Conservation (phyloP, 2,797 vertebrate genomes). For the Anguilla marmorata region DNA sequence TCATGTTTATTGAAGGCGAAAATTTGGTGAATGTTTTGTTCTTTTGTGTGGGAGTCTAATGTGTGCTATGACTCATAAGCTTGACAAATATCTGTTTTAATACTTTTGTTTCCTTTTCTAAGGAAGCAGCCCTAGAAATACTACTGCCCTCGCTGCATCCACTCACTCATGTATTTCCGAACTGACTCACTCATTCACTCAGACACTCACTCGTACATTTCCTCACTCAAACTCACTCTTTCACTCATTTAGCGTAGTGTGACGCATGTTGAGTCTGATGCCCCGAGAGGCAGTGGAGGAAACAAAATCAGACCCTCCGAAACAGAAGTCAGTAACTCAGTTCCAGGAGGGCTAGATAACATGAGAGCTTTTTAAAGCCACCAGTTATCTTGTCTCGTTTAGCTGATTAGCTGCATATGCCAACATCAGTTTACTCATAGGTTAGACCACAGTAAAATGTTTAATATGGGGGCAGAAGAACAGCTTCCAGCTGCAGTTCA, state of each 20-base stretch:
- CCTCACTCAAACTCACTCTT: background rate
- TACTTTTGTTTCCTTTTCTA: background rate
- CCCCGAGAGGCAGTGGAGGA: background rate
- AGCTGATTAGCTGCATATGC: background rate
- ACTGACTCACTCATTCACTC: background rate
- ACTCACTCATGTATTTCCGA: background rate
- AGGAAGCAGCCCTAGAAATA: background rate
- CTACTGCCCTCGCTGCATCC: background rate
- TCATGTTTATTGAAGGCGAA: background rate
- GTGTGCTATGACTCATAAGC: background rate
- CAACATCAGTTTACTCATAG: background rate
- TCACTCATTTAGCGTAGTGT: background rate
- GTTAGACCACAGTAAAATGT: background rate
- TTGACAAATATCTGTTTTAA: background rate
- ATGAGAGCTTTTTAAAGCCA: background rate
- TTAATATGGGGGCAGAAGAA: background rate
- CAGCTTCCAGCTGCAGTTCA: background rate
- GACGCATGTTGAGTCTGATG: background rate
- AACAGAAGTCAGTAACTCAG: background rate
- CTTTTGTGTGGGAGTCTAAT: background rate
- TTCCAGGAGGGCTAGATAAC: too few species aligned
- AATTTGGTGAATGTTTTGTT: background rate
- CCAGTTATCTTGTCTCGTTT: background rate
- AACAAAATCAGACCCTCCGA: background rate
- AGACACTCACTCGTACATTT: background rate